These are phyloP conservation scores for Tetramorium bicarinatum DNA, from an alignment of 2,888 invertebrate genomes.

Conservation along the genomic window DNA sequence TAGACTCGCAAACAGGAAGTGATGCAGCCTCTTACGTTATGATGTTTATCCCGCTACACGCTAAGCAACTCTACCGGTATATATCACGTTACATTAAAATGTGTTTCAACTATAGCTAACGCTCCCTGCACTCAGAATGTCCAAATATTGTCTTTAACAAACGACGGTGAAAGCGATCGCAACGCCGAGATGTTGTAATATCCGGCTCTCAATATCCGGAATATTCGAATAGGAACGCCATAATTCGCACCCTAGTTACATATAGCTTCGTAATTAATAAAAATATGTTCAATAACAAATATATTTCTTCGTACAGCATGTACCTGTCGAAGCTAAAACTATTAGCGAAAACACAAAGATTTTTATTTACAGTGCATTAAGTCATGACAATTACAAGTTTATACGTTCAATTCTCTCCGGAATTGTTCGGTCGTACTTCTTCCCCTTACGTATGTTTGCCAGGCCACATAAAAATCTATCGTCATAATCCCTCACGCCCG, in stretches of 20 bases:
- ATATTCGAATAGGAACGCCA: background rate
- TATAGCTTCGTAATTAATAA: conserved; percentile 7
- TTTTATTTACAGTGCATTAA: conserved; percentile 2
- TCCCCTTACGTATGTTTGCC: background rate
- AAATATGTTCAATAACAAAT: background rate
- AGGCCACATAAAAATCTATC: conserved; percentile 11
- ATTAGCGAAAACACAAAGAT: background rate
- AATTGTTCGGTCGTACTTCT: background rate
- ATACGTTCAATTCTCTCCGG: background rate
- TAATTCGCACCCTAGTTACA: background rate
- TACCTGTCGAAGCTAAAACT: background rate
- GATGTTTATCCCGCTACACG: conserved; percentile 51
- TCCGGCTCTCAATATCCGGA: conserved; percentile 11
- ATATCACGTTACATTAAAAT: conserved; percentile 50
- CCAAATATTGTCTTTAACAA: conserved; percentile 50
- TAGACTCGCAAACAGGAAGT: conserved; percentile 56
- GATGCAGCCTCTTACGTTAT: conserved; percentile 56
- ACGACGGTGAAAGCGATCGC: background rate
- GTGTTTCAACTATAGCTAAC: conserved; percentile 35
- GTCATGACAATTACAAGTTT: background rate
- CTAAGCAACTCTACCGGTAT: conserved; percentile 43
- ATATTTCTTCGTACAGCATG: background rate
- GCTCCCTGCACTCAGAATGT: conserved; percentile 2
- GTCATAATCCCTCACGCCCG: conserved; percentile 38
- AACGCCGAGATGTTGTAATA: conserved; percentile 15